phyloP scores from a whole-genome alignment of 2,888 invertebrate genomes.

The Thymelicus sylvestris region DNA sequence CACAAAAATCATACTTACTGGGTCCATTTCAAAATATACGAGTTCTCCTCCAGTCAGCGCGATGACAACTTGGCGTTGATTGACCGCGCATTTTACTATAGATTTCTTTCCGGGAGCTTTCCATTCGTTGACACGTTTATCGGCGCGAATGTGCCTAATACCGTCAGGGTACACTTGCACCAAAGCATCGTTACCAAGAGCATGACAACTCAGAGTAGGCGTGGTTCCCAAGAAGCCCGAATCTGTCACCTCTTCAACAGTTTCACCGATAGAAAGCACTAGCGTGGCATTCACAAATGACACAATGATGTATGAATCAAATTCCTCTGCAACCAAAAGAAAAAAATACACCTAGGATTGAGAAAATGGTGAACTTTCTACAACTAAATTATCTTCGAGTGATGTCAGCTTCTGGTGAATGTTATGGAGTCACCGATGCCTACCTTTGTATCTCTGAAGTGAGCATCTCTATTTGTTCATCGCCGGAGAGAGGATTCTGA shows the following conservation, averaged over 20 bases:
- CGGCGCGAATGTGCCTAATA: conserved; percentile 98
- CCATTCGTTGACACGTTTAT: conserved; percentile 99
- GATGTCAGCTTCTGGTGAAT: conserved; percentile 62
- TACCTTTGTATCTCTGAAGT: conserved; percentile 72
- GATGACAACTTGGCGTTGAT: conserved; percentile 99
- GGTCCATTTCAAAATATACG: conserved; percentile 99
- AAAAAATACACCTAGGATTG: conserved; percentile 49
- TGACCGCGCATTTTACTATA: conserved; percentile 99
- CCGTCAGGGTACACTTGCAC: conserved; percentile 99
- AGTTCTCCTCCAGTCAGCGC: conserved; percentile 98
- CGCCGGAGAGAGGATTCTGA: conserved; percentile 86
- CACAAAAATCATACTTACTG: conserved; percentile 86
- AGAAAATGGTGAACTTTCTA: conserved; percentile 33
- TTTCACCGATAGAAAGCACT: conserved; percentile 99
- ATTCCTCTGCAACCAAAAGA: conserved; percentile 95
- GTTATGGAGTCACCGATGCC: conserved; percentile 64
- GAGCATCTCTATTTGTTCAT: conserved; percentile 73
- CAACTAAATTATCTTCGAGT: conserved; percentile 52
- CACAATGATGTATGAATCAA: conserved; percentile 99
- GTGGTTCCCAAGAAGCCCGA: conserved; percentile 99
- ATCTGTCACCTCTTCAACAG: conserved; percentile 99
- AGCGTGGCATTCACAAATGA: conserved; percentile 99
- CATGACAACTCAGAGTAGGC: conserved; percentile 98
- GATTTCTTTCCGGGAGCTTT: conserved; percentile 98
- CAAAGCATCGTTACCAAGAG: conserved; percentile 98